Evolutionary conservation across 1,140 invertebrate species (phyloP), one percentile per base, ranked within the genome.

Genomic region (Muscidifurax raptorellus): DNA sequence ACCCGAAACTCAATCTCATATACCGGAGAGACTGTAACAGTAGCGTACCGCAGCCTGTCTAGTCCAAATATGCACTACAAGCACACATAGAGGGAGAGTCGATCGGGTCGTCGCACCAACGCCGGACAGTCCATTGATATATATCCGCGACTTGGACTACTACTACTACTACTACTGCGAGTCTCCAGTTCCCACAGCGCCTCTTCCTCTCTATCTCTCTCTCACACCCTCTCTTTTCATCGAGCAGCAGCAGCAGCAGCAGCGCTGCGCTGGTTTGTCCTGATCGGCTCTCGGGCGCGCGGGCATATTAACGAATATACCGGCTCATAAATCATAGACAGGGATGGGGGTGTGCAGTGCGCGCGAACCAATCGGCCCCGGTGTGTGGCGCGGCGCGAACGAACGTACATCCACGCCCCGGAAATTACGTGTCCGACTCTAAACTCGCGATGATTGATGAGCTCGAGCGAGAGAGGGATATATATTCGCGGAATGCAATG

Each of bases 361-460:
- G 85, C 82, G 82, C 80, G 82, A 86, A 83, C 88, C 90, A 90
- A 90, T 90, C 87, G 88, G 69, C 84, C 77, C 84, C 69, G 87
- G 77, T 87, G 85, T 88, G 88, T 59, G 85, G 88, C 83, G 83
- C 76, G 72, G 66, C 80, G 75, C 80, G 82, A 86, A 86, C 85
- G 87, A 88, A 87, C 86, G 88, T 87, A 52, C 83, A 88, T 89
- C 88, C 87, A 88, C 88, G 88, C 86, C 88, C 85, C 88, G 84
- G 88, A 93, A 93, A 92, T 92, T 92, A 92, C 91, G 89, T 92
- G 91, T 92, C 91, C 88, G 91, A 91, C 89, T 91, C 89, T 92
- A 92, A 92, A 92, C 91, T 92, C 87, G 52, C 40, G 87, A 91
- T 91, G 91, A 92, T 92, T 91, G 91, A 92, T 90, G 90, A 91